Percentiles rank a stretch among this genome's conserved stretches.
Conservation (phyloP, 2,113 vertebrate genomes). For the Egretta garzetta region DNA sequence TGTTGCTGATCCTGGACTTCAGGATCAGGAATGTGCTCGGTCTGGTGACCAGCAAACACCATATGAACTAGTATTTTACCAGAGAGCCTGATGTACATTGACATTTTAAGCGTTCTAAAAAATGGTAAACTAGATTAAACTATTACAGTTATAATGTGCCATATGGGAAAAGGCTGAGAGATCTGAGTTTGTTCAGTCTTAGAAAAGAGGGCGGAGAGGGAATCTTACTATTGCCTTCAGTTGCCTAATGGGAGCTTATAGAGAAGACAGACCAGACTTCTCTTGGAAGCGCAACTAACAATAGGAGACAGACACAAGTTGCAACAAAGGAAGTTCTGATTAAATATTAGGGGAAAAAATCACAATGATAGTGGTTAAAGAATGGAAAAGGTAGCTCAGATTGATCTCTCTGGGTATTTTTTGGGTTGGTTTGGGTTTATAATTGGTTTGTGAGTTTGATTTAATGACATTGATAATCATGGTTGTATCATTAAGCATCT, state of each 20-base stretch:
- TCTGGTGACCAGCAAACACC: neutral
- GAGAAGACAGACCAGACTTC: neutral
- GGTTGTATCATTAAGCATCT: neutral
- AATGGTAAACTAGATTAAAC: neutral
- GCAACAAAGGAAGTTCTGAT: neutral
- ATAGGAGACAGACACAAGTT: neutral
- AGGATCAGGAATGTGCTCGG: neutral
- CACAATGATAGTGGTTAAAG: neutral
- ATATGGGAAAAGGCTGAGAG: neutral
- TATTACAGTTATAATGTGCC: neutral
- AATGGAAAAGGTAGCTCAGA: neutral
- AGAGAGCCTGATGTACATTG: neutral
- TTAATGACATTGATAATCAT: neutral
- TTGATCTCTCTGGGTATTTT: neutral
- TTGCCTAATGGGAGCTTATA: neutral
- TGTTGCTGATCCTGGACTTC: neutral
- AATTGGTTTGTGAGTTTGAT: neutral
- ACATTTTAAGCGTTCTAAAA: neutral
- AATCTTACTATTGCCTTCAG: neutral
- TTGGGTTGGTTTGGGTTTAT: neutral
- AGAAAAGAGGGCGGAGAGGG: neutral
- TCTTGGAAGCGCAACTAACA: neutral
- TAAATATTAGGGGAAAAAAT: neutral
- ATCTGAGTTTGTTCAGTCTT: neutral
- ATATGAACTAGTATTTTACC: neutral